Evolutionary conservation across 2,888 invertebrate species (phyloP), one percentile per base, ranked within the genome.

Genomic region (Glaucopsyche alexis): DNA sequence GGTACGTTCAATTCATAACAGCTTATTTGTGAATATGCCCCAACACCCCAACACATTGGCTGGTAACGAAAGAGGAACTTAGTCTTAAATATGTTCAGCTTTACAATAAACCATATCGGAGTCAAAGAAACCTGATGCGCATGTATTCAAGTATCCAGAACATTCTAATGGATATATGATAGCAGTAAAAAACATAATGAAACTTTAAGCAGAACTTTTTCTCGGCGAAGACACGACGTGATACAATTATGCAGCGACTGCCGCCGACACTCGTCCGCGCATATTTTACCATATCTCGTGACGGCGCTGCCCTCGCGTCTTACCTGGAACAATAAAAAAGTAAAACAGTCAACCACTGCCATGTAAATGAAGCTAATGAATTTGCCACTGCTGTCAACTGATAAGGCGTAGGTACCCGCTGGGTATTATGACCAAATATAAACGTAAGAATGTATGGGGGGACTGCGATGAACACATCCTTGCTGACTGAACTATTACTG

Each of bases 311-410:
- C 71, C 60, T 60, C 73, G 70, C 71, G 71, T 71, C 60, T 79
- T 81, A 79, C 80, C 80, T 79, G 81, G 73, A 77, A 81, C 77
- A 74, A 79, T 76, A 77, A 78, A 76, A 78, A 80, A 77, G 76
- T 76, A 72, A 19, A 11, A 49, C 14, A 7, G 69, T 69, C 69
- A 69, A 29, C 60, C 60, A 60, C 60, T 9, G 60, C 60, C 60
- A 60, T 60, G 60, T 29, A 60, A 29, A 60, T 60, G 29, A 60
- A 60, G 29, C 29, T 60, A 60, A 60, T 60, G 29, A 60, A 60
- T 60, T 55, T 55, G 29, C 60, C 38, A 38, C 60, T 13, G 29
- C 29, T 2, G 60, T 29, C 60, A 13, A 29, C 60, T 13, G 29
- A 60, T 60, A 60, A 60, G 55, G 13, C 60, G 60, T 60, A 60